Conservation (phyloP, 2,888 invertebrate genomes). For the Netelia virgata region DNA sequence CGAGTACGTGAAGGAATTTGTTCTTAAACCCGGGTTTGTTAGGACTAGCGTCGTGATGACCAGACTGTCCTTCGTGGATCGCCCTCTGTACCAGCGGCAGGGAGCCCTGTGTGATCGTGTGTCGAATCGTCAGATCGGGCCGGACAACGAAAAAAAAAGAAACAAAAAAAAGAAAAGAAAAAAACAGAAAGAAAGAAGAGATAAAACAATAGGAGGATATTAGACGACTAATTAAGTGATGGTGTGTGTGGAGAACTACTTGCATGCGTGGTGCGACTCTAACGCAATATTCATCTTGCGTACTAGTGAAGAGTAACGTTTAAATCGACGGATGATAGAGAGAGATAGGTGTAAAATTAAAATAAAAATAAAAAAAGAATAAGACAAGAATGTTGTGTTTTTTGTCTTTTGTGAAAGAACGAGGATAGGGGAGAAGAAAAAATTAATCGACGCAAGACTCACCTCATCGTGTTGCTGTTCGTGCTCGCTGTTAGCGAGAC, state of each 20-base stretch:
- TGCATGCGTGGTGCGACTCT: slow-evolving; percentile 74
- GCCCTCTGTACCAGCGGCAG: slow-evolving; percentile 88
- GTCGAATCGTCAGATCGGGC: slow-evolving; percentile 81
- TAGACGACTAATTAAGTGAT: slow-evolving; percentile 81
- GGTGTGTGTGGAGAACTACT: slow-evolving; percentile 69
- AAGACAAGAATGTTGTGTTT: slow-evolving; percentile 41
- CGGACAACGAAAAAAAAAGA: slow-evolving; percentile 84
- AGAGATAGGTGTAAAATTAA: not conserved
- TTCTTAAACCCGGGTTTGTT: slow-evolving; percentile 92
- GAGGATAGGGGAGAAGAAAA: slow-evolving; percentile 42
- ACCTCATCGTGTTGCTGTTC: slow-evolving; percentile 93
- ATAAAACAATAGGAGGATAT: slow-evolving; percentile 82
- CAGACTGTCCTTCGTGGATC: slow-evolving; percentile 87
- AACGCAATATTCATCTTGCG: slow-evolving; percentile 59
- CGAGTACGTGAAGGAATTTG: slow-evolving; percentile 94
- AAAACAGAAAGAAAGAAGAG: slow-evolving; percentile 79
- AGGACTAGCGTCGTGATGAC: slow-evolving; percentile 86
- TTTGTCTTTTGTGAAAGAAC: slow-evolving; percentile 8
- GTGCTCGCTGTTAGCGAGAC: slow-evolving; percentile 88
- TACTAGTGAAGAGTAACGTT: slow-evolving; percentile 54
- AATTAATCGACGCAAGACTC: slow-evolving; percentile 84
- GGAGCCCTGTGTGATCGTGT: slow-evolving; percentile 85
- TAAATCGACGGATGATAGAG: slow-evolving; percentile 43
- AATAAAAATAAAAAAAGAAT: slow-evolving; percentile 18
- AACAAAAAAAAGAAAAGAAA: slow-evolving; percentile 79